These are phyloP conservation scores for Megaceryle alcyon DNA, from an alignment of 2,797 vertebrate genomes.

Conservation along the genomic window DNA sequence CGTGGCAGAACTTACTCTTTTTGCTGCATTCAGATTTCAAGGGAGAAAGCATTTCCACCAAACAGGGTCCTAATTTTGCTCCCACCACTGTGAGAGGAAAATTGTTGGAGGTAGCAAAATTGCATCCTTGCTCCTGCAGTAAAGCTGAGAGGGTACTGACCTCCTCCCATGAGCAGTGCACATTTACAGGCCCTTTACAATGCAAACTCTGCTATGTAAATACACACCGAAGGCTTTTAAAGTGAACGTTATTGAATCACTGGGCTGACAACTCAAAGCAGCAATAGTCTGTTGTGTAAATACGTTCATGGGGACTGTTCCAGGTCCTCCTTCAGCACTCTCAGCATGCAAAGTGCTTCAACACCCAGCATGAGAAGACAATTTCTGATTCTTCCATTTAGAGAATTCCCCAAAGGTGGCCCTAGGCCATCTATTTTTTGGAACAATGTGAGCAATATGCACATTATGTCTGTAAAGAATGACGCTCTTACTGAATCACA, in stretches of 20 bases:
- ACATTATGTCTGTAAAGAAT: constrained; percentile 14
- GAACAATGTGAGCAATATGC: constrained; percentile 7
- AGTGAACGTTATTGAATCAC: background rate
- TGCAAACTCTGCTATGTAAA: background rate
- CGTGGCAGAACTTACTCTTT: background rate
- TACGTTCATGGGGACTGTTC: background rate
- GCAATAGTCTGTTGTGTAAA: background rate
- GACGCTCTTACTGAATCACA: background rate
- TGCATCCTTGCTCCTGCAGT: background rate
- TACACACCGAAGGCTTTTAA: background rate
- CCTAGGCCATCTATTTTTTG: constrained; percentile 35
- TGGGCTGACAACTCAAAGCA: background rate
- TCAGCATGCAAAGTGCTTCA: constrained; percentile 6
- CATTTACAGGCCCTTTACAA: background rate
- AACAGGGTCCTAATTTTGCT: background rate
- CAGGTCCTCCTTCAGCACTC: background rate
- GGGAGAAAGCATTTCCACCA: background rate
- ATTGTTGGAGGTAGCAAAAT: background rate
- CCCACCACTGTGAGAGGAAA: background rate
- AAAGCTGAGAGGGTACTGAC: background rate
- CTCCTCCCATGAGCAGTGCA: background rate
- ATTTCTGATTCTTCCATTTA: constrained; percentile 22
- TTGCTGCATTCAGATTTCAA: background rate
- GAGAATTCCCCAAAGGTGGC: constrained; percentile 41
- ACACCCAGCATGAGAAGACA: background rate